phyloP scores from a whole-genome alignment of 2,797 vertebrate genomes.

The Avahi laniger region DNA sequence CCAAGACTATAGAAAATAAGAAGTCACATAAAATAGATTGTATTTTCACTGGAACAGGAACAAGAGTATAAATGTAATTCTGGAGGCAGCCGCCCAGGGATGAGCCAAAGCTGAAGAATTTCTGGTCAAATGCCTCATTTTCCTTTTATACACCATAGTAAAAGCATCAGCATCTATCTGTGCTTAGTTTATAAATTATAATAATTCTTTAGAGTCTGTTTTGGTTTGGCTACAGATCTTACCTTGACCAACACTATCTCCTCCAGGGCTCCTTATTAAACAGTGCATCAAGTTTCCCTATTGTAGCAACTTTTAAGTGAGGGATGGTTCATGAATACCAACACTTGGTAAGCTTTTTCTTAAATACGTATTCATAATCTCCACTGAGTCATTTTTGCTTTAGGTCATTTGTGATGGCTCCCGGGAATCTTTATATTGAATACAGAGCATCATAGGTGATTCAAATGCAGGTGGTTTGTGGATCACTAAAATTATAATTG shows the following conservation, averaged over 20 bases:
- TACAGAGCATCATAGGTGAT: neutral
- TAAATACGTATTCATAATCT: neutral
- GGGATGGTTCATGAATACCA: neutral
- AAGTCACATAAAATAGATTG: conserved; percentile 50
- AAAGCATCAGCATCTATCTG: neutral
- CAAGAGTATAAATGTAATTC: conserved; percentile 37
- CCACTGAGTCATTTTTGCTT: neutral
- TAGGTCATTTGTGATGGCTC: neutral
- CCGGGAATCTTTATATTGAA: neutral
- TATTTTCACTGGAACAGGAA: conserved; percentile 45
- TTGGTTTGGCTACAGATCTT: neutral
- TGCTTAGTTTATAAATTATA: conserved; percentile 3
- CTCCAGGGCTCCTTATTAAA: neutral
- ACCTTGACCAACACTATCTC: neutral
- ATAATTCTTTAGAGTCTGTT: neutral
- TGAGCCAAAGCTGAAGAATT: neutral
- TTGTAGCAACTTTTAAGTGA: neutral
- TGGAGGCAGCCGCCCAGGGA: neutral
- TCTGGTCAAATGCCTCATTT: conserved; percentile 18
- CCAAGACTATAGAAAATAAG: conserved; percentile 54
- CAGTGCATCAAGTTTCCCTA: neutral
- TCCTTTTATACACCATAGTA: neutral
- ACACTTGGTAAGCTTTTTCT: neutral
- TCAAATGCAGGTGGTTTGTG: neutral
- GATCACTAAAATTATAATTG: neutral